Percentiles rank a stretch among this genome's conserved stretches.
Conservation (phyloP, 2,113 vertebrate genomes). For the Ptilorrhoa leucosticta region DNA sequence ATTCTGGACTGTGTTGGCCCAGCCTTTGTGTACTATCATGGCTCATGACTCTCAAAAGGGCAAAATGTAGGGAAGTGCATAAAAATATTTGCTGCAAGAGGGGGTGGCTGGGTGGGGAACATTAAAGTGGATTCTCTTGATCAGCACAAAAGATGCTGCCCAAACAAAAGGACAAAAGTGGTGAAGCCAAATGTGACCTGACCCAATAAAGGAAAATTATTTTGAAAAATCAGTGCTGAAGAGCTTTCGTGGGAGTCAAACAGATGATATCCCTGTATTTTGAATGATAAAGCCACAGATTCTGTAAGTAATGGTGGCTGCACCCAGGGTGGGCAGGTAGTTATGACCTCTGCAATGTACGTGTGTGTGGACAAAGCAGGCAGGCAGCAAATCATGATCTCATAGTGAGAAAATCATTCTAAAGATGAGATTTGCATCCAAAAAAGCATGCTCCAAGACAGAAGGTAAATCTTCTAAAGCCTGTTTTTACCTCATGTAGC, state of each 20-base stretch:
- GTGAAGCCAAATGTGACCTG: background rate
- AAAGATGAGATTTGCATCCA: slow-evolving; percentile 22
- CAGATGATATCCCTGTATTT: background rate
- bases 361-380: background rate
- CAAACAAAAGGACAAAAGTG: background rate
- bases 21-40: background rate
- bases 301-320: background rate
- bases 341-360: background rate
- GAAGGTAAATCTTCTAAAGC: slow-evolving; percentile 46
- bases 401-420: background rate
- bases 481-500: slow-evolving; percentile 22
- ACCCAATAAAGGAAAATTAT: background rate
- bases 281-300: background rate
- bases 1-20: background rate
- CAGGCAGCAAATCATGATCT: background rate
- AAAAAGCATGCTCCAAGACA: slow-evolving; percentile 3
- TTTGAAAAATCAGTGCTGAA: background rate
- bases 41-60: slow-evolving; percentile 37
- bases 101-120: background rate
- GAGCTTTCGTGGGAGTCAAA: background rate
- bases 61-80: slow-evolving; percentile 42
- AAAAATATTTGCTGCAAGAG: background rate
- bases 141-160: background rate
- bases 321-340: background rate
- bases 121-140: background rate